Evolutionary conservation across 2,113 vertebrate species (phyloP), one percentile per base, ranked within the genome.

Genomic region (Prolemur simus): DNA sequence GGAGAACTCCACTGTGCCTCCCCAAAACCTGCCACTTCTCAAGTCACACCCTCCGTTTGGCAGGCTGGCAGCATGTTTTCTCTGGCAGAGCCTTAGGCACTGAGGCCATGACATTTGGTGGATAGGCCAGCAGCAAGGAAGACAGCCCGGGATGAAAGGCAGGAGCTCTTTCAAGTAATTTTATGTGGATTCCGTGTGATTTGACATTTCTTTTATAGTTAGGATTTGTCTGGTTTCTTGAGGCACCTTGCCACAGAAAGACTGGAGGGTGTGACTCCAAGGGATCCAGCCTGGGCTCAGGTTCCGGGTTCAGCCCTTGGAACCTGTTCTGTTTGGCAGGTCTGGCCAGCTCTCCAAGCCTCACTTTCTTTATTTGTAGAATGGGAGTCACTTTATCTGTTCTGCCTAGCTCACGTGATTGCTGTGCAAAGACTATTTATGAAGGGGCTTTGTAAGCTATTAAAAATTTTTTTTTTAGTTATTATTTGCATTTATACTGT

Each of bases 111-210:
- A 87, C 85, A 86, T 86, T 88, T 52, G 82, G 34, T 45, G 37
- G 34, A 10, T 56, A 42, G 11, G 25, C 90, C 80, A 73, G 29
- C 52, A 63, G 81, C 34, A 11, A 91, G 94, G 73, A 83, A 81
- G 84, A 69, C 85, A 90, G 91, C 63, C 84, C 39, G 58, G 12
- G 89, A 77, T 76, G 64, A 94, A 87, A 94, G 87, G 87, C 77
- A 68, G 86, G 83, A 56, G 45, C 10, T 14, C 60, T 86, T 92
- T 88, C n/a, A 73, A 95, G 93, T 81, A 32, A 66, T 94, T 88
- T 86, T 37, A 69, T 58, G 47, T 88, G 91, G 81, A 82, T 76
- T 56, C 88, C 47, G 14, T 42, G 47, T 52, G 88, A 71, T 27
- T 21, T 81, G 85, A 58, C 71, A 45, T 71, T 96, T 89, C 78